Evolutionary conservation across 2,113 vertebrate species (phyloP).

Genomic region (Craseonycteris thonglongyai): DNA sequence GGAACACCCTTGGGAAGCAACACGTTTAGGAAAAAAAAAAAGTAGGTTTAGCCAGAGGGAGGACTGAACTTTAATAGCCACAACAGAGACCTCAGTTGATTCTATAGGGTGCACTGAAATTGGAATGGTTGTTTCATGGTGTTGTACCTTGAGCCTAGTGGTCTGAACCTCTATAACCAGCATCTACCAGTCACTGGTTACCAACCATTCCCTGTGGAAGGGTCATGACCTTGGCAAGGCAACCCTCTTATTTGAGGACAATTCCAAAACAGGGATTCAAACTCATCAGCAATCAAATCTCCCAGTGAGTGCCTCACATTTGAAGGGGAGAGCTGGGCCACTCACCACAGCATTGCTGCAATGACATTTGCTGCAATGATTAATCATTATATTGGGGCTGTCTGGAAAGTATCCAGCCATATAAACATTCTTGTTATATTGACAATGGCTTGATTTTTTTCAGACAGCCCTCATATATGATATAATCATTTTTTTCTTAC

Average conservation of each 20-base stretch:
- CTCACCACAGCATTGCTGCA: background rate
- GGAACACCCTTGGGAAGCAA: background rate
- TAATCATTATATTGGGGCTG: background rate
- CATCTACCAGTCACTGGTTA: background rate
- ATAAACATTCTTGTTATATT: too few species aligned
- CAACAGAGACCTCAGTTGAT: background rate
- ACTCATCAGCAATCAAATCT: background rate
- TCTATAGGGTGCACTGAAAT: background rate
- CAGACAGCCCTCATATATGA: too few species aligned
- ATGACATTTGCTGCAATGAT: too few species aligned
- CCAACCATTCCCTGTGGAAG: background rate
- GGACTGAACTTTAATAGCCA: background rate
- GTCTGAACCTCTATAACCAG: background rate
- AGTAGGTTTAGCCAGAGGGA: background rate
- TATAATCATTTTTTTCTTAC: background rate
- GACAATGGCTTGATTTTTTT: too few species aligned
- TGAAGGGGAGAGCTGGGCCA: background rate
- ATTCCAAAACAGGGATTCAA: background rate
- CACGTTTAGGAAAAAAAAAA: background rate
- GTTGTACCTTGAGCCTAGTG: fast-evolving
- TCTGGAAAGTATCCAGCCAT: too few species aligned
- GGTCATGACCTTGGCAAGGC: background rate
- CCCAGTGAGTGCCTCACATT: background rate
- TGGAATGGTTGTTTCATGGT: background rate
- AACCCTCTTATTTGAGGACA: background rate